Base-by-base conservation (phyloP, 1,140 invertebrate species). In the Diorhabda elongata region DNA sequence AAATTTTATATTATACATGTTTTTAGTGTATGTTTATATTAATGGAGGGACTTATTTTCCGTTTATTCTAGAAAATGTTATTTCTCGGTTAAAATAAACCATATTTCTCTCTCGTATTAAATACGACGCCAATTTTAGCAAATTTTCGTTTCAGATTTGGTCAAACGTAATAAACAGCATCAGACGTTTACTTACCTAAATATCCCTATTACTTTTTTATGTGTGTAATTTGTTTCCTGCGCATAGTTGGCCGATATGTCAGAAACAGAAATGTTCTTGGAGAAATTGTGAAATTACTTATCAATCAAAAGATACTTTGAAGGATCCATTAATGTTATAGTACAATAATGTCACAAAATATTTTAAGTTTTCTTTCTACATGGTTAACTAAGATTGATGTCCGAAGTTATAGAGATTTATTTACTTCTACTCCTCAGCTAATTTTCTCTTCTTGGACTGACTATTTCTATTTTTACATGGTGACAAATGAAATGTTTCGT, bases 311-410 rank as follows among this genome's bases (percentile, higher is more conserved):
- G 4, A n/a, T 11, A n/a, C n/a, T 62, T 44, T 62, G 61, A 62
- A 44, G 43, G 61, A 44, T 62, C 61, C 61, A 62, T 62, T 62
- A 62, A 62, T 62, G 43, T 62, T 44, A 62, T 43, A 62, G 6
- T 62, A 44, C 9, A 5, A n/a, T n/a, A 44, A n/a, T 62, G 61
- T 62, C 61, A 62, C 42, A 62, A 62, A 44, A 62, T 44, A 62
- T 62, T 44, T 44, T 44, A 44, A 3, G 42, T 11, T n/a, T 62
- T 44, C 44, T 44, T 62, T 44, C 61, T 62, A 44, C 43, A 5
- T 44, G 42, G n/a, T 43, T 62, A 62, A 62, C 61, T 62, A 44
- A 62, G 61, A 62, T 62, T 62, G 61, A 62, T 62, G 61, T 62
- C 8, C 61, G 44, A 52, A 52, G 47, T 52, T 52, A 52, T 52